These are phyloP conservation scores for Omphaloscelis lunosa DNA, from an alignment of 2,888 invertebrate genomes.

Conservation along the genomic window DNA sequence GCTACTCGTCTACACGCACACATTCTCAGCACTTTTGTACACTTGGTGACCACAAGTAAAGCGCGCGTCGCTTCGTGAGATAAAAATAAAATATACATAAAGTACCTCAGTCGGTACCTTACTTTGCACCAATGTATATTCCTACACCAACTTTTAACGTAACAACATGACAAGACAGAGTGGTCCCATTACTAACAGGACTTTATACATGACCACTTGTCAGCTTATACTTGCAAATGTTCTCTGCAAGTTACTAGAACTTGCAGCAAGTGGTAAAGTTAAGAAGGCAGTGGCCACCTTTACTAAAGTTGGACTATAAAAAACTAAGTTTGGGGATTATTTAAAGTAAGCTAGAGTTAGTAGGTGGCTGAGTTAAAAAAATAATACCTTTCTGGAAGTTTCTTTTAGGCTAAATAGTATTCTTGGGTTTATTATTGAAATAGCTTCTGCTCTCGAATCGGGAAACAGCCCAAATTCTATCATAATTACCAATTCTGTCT, in stretches of 20 bases:
- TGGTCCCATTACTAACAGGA: neutral
- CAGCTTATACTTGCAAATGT: conserved; percentile 26
- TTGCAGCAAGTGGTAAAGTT: conserved; percentile 13
- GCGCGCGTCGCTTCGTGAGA: no score
- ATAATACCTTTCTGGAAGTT: neutral
- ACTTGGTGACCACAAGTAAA: no score
- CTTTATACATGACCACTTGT: conserved; percentile 4
- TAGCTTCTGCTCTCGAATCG: no score
- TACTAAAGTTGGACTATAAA: conserved; percentile 22
- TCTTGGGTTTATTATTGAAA: no score
- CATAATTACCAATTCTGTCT: no score
- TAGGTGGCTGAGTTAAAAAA: neutral
- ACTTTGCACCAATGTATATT: neutral
- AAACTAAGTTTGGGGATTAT: conserved; percentile 15
- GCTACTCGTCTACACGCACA: no score
- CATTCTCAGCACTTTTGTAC: no score
- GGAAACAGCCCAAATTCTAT: no score
- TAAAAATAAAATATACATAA: no score
- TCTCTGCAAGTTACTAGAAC: conserved; percentile 4
- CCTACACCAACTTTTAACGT: neutral
- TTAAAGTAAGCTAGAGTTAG: conserved; percentile 3
- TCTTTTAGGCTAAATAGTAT: neutral
- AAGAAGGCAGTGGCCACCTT: neutral
- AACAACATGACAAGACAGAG: conserved; percentile 13
- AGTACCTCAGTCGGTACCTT: no score